Evolutionary conservation across 1,140 invertebrate genomes (phyloP).

Genomic region (Uloborus diversus): DNA sequence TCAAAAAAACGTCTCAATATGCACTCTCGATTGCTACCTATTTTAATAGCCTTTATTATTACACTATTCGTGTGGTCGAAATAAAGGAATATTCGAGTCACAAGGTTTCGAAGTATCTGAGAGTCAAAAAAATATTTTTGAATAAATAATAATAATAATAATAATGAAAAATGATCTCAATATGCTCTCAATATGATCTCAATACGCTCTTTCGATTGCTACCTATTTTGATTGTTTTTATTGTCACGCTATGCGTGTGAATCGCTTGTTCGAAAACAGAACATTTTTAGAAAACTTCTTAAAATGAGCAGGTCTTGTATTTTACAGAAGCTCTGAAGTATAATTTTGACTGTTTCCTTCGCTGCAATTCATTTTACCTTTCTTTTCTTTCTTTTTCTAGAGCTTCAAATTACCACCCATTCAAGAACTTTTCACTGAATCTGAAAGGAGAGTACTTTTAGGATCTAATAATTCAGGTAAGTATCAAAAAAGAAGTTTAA

Average conservation of each 20-base stretch:
- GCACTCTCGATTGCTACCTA: too few relatives aligned
- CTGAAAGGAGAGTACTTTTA: slow-evolving; percentile 23
- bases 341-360: background rate
- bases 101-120: too few relatives aligned
- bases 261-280: background rate
- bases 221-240: slow-evolving; percentile 7
- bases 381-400: background rate
- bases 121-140: too few relatives aligned
- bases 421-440: slow-evolving; percentile 42
- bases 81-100: too few relatives aligned
- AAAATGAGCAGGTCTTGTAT: background rate
- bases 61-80: too few relatives aligned
- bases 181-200: too few relatives aligned
- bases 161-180: too few relatives aligned
- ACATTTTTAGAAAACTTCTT: background rate
- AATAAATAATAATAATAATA: too few relatives aligned
- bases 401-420: slow-evolving; percentile 25
- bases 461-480: slow-evolving; percentile 40
- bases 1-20: too few relatives aligned
- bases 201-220: too few relatives aligned
- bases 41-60: too few relatives aligned
- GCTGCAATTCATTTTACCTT: background rate
- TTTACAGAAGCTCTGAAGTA: background rate
- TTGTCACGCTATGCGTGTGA: background rate
- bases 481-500: too few relatives aligned